Percentiles rank a stretch among this genome's conserved stretches.
phyloP scores from a whole-genome alignment of 1,140 invertebrate species.

The Scaptomyza graminum region DNA sequence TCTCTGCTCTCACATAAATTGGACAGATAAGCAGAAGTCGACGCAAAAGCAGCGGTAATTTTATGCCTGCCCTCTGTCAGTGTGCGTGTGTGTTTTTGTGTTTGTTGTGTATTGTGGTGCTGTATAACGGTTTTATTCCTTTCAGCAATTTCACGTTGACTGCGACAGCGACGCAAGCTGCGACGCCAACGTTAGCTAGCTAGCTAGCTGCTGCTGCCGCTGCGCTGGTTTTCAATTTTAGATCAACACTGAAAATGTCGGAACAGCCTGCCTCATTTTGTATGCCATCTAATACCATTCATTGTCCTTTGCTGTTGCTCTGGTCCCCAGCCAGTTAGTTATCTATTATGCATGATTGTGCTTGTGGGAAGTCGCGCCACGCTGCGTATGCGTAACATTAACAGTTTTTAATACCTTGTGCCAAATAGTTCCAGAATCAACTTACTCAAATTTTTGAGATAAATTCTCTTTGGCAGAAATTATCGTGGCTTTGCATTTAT shows the following conservation, averaged over 20 bases:
- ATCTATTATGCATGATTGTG: constrained; percentile 54
- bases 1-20: constrained; percentile 1
- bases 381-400: constrained; percentile 69
- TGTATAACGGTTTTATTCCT: constrained; percentile 14
- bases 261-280: constrained; percentile 33
- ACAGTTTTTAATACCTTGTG: not conserved
- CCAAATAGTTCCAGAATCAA: not conserved
- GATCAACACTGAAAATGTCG: constrained; percentile 57
- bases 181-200: constrained; percentile 21
- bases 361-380: constrained; percentile 29
- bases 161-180: not conserved
- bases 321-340: constrained; percentile 34
- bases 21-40: constrained; percentile 48
- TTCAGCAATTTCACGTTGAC: constrained; percentile 44
- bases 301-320: constrained; percentile 37
- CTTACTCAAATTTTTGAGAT: too few species aligned
- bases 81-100: constrained; percentile 6
- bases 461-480: not conserved
- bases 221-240: constrained; percentile 67
- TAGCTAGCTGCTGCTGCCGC: constrained; percentile 36
- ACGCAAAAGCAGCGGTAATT: constrained; percentile 38
- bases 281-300: constrained; percentile 74
- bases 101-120: constrained; percentile 5
- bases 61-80: constrained; percentile 38
- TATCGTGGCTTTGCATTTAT: not conserved